Base-by-base conservation (phyloP, 2,797 vertebrate species). In the Pangasius djambal region DNA sequence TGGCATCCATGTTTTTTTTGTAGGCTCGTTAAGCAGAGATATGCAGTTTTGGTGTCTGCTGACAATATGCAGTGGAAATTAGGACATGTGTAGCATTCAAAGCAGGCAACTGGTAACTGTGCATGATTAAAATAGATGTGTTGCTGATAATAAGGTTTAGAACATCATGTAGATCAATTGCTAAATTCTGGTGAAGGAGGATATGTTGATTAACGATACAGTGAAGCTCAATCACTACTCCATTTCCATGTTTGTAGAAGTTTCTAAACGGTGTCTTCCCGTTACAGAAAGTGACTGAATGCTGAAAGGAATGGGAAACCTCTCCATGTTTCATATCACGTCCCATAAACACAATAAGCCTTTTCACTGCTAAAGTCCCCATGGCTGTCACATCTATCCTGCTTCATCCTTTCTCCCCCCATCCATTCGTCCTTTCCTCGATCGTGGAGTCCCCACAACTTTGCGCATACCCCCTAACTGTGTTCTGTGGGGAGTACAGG, bases 311-410 rank as follows among this genome's bases (percentile, higher is more conserved):
- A 88, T 82, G 82, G 90, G 88, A 90, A 89, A 86, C 67, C 78
- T 69, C 88, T 91, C 72, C 90, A 91, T 90, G 90, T 92, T 92
- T 91, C 92, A 91, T 90, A 91, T 93, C 92, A 93, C 89, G 89
- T 91, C 91, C 89, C 63, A 70, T 79, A 37, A 61, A 89, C 85
- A 93, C 91, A 92, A 93, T 92, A 77, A 89, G 83, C 31, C 88
- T 90, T 91, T 91, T 92, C 90, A 89, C 79, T 90, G 83, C 85
- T 88, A 86, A 88, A 85, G 87, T 89, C 92, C 94, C 92, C 85
- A 94, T 94, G 93, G 92, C 93, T 95, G 94, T 96, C 95, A 96
- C 92, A 93, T 88, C 83, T 93, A 94, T 95, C 95, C 91, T 90
- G 91, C 90, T 90, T 95, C 93, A 87, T 94, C 92, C 92, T 93